Base-by-base conservation (phyloP, 1,140 invertebrate species). In the Anastrepha obliqua region DNA sequence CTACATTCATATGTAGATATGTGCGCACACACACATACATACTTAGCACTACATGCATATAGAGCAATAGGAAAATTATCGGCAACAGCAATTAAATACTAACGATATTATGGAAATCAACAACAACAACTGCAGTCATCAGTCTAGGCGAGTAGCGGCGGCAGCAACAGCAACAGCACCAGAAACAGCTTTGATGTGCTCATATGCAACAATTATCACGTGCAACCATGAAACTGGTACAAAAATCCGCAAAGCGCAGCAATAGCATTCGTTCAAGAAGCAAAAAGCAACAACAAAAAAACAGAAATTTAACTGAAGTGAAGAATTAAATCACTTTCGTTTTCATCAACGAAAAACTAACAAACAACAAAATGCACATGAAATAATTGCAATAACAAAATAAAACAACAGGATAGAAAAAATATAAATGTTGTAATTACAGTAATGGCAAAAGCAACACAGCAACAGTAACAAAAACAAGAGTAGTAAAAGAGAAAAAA, bases 181-280 rank as follows among this genome's bases (percentile, higher is more conserved):
- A 55, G 47, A 74, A 74, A 74, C 11, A 17, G 17, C 13, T 42
- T 3, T 78, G 70, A 78, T 78, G 70, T 55, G 70, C 70, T 55
- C 70, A 78, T 78, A 78, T 20, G 88, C 78, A 86, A 88, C 90
- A 92, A 92, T 92, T 92, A 92, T 92, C 91, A 91, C 91, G 91
- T 91, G 91, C 91, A 92, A 90, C 89, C 90, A 92, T 92, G 89
- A 91, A 92, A 91, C 90, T 91, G 89, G 88, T 89, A 86, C 89
- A 87, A 88, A 88, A 88, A 58, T 81, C 87, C 87, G 86, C 87
- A 86, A 88, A 78, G 78, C 65, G 62, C 60, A 55, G 87, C n/a
- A 67, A 11, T 81, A 55, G 17, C 74, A 62, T 62, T 5, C n/a
- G 13, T 11, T 2, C n/a, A 20, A 58, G 74, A 3, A 55, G 74